These are phyloP conservation scores for Athripsodes cinereus DNA, from an alignment of 2,888 invertebrate species.

Conservation along the genomic window DNA sequence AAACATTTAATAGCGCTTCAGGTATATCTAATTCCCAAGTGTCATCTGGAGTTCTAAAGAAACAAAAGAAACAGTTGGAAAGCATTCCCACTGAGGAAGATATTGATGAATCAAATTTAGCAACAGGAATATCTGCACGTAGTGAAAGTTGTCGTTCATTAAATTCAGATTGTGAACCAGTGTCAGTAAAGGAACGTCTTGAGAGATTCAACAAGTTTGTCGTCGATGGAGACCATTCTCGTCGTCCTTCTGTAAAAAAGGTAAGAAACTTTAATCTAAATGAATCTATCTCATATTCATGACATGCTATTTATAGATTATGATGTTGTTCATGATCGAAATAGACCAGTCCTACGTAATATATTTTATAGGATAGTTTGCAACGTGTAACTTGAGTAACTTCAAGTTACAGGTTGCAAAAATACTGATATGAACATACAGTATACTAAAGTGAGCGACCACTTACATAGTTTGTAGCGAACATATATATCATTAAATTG, in stretches of 20 bases:
- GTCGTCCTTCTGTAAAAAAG: slow-evolving; percentile 5
- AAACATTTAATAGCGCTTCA: neutral
- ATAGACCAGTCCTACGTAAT: too few relatives aligned
- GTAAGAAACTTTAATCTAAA: neutral
- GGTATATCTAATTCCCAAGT: neutral
- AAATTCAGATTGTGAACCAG: slow-evolving; percentile 48
- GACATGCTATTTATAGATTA: neutral
- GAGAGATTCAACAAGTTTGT: slow-evolving; percentile 90
- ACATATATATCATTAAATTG: too few relatives aligned
- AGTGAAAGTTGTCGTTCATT: slow-evolving; percentile 14
- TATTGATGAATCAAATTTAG: neutral
- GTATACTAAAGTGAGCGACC: too few relatives aligned
- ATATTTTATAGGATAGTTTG: too few relatives aligned
- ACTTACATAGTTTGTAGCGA: too few relatives aligned
- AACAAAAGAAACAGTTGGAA: slow-evolving; percentile 1
- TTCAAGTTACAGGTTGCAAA: too few relatives aligned
- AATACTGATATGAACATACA: too few relatives aligned
- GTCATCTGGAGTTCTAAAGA: slow-evolving; percentile 1
- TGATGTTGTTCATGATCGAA: neutral
- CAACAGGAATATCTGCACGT: neutral
- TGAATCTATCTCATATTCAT: neutral
- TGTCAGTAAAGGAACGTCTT: slow-evolving; percentile 88
- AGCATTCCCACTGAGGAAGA: neutral
- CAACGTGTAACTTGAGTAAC: too few relatives aligned
- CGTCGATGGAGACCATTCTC: slow-evolving; percentile 50